Base-by-base conservation (phyloP, 2,797 vertebrate species). In the Enteromius radiatus region DNA sequence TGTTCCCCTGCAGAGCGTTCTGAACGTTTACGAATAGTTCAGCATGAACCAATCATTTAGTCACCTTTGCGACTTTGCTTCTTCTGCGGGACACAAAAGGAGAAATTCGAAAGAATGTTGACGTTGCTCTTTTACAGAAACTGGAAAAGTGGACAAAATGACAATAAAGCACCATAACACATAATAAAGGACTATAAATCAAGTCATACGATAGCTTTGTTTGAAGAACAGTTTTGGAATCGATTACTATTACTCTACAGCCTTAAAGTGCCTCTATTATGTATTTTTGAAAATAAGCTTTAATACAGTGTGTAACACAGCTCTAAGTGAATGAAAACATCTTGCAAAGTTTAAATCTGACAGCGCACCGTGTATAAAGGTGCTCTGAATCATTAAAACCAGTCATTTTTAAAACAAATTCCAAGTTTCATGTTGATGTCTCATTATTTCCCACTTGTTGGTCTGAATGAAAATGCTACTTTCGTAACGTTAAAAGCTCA, bases 1-100 rank as follows among this genome's bases (percentile, higher is more conserved):
- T 21, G 59, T 67, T 74, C 82, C 26, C 76, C 82, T 61, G 68
- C 69, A 67, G 68, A 12, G 52, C 28, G n/a, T 14, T 3, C 21
- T 23, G 54, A 77, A 63, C n/a, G 28, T 26, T 70, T 61, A 78
- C 28, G 41, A 17, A 77, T 26, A 47, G 47, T 45, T 59, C 38
- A 61, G 14, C 1, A 33, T 23, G 21, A 36, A 68, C 8, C 0
- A 47, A 74, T 43, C n/a, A 56, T 33, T 41, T 43, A 31, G 6
- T 74, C 45, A 31, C 70, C 23, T 17, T 67, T 12, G 41, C 17
- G 61, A 52, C 15, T 19, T n/a, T 64, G 2, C 79, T 26, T 56
- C n/a, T 21, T 36, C 12, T 38, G 47, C 26, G 64, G 5, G 52
- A 38, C n/a, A 67, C 63, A 26, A 52, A 41, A 69, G 2, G n/a